Base-by-base conservation (phyloP, 64 coral and sea anemone genomes). In the Orbicella faveolata region DNA sequence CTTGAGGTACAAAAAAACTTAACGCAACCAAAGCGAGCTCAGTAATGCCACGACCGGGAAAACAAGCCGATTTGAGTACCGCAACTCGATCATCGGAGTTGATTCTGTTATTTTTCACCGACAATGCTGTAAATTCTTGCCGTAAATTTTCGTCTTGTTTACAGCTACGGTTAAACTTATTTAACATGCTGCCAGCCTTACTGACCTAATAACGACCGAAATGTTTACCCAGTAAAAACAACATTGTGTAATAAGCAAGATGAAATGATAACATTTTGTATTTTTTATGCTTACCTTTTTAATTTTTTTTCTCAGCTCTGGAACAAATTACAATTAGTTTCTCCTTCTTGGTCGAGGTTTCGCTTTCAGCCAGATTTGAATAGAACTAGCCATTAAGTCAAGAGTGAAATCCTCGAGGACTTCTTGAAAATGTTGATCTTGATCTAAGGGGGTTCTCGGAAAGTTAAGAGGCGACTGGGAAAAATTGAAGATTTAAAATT, bases 401-500 rank as follows among this genome's bases (percentile, higher is more conserved):
- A 51, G 18, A 44, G 21, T 37, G 18, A 69, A 85, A 39, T 51
- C 36, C 14, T 85, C 9, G 9, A 73, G 23, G 8, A 73, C 82
- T 72, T 70, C 36, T 23, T 37, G 20, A 17, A 25, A 72, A 9
- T 65, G 53, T 85, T 81, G 79, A n/a, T 36, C 26, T 12, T 21
- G 15, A 20, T 25, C 65, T 11, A 52, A 15, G 39, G 37, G 65
- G 65, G 64, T 52, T 72, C 21, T 70, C 36, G 36, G 20, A 5
- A 39, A 37, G 63, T 67, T 66, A 70, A 73, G 48, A 26, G 20
- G 18, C 14, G 65, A 69, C 70, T 85, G 65, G 20, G 82, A 85
- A 73, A 70, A 85, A 85, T 85, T 33, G 72, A 73, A 15, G 82
- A 35, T 69, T 85, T 52, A 69, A 66, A 37, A 85, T 85, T 85